Base-by-base conservation (phyloP, 2,888 invertebrate genomes). In the Craniophora ligustri region DNA sequence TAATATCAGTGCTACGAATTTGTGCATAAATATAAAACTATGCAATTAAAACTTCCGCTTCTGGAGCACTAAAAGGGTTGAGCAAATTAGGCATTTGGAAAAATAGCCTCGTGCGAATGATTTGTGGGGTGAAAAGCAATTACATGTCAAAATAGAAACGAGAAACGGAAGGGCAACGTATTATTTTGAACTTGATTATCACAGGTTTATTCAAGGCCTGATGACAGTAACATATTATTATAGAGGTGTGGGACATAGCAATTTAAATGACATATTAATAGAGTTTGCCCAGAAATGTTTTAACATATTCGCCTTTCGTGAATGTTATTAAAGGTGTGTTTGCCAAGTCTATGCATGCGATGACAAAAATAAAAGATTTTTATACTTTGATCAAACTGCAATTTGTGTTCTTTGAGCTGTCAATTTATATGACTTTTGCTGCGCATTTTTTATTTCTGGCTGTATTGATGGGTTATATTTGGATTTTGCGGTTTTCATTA, bases 221-320 rank as follows among this genome's bases (percentile, higher is more conserved):
- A 32, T 42, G 42, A 61, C 66, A 60, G 34, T 49, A 72, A 36
- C 38, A 47, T 35, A 40, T 53, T 35, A 72, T 72, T 57, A 45
- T 54, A 36, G 16, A 39, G 49, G 35, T 54, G 35, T 31, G 5
- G 18, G 40, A 44, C 42, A 47, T 57, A 35, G 42, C 58, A 53
- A 69, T 72, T 64, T 60, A 61, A 70, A 61, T 72, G 69, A 61
- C 66, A 65, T 51, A 53, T 72, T 68, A 72, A 72, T 63, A 36
- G 45, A 18, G 16, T 13, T 36, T 34, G 45, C 56, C 56, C 44
- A 19, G 67, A 70, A 70, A 49, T 45, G 48, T 49, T 56, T 44
- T 35, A 55, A 71, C 26, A 40, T 41, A 15, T 46, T 56, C 34
- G 62, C 67, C 46, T 71, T 70, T 54, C 28, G 51, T 32, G 19